Conservation (phyloP, 2,888 invertebrate genomes). For the Metallyticus violacea region DNA sequence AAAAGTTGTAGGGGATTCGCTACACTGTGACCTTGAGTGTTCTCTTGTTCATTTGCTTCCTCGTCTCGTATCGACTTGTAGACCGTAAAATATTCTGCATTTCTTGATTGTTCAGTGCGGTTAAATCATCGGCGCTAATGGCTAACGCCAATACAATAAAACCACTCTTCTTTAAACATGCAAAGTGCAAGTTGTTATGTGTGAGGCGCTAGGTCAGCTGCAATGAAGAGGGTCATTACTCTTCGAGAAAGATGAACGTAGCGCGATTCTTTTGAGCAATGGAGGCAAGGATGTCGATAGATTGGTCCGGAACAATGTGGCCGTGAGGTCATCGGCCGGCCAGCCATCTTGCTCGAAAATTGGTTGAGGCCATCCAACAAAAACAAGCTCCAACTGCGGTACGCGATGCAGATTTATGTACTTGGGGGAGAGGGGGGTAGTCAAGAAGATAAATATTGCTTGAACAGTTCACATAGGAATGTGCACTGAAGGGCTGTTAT, state of each 20-base stretch:
- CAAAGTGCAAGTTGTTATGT: neutral
- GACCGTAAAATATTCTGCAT: neutral
- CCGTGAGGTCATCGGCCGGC: neutral
- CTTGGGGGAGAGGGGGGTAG: neutral
- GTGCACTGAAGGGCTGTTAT: neutral
- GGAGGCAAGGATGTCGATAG: neutral
- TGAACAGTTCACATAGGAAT: neutral
- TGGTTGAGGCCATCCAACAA: neutral
- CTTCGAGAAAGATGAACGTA: too few species aligned
- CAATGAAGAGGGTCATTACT: neutral
- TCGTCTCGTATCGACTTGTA: neutral
- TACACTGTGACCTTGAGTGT: too few species aligned
- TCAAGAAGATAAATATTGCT: neutral
- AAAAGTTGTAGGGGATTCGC: too few species aligned
- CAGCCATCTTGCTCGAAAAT: neutral
- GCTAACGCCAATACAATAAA: neutral
- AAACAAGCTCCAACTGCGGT: neutral
- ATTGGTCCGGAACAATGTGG: neutral
- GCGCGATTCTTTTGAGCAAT: neutral
- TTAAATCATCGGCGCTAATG: neutral
- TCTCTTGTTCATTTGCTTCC: too few species aligned
- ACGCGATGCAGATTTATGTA: neutral
- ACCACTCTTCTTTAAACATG: neutral
- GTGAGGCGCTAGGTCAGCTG: neutral
- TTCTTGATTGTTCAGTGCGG: neutral